These are phyloP conservation scores for Brachypterus glaber DNA, from an alignment of 2,888 invertebrate genomes.

Conservation along the genomic window DNA sequence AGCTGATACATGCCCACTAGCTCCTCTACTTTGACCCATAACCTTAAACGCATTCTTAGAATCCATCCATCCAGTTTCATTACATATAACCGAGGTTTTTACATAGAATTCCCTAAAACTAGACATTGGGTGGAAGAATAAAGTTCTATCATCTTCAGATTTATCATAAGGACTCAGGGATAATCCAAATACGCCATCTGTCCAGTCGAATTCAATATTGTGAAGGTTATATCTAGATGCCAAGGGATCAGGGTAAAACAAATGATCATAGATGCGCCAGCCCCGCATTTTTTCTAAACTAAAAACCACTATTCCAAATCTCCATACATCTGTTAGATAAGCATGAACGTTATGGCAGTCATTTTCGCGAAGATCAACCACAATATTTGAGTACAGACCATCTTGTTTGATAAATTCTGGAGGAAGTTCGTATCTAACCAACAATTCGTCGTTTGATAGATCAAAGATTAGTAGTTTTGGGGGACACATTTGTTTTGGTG, in stretches of 20 bases:
- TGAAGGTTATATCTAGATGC: constrained; percentile 66
- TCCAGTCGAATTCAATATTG: constrained; percentile 70
- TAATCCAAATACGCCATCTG: constrained; percentile 70
- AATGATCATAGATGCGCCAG: constrained; percentile 60
- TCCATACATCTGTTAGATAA: constrained; percentile 63
- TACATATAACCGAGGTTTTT: constrained; percentile 53
- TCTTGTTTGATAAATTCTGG: constrained; percentile 55
- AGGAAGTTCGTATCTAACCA: constrained; percentile 58
- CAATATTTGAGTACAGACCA: constrained; percentile 57
- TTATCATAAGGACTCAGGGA: constrained; percentile 52
- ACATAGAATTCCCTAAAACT: constrained; percentile 71
- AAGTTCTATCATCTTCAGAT: constrained; percentile 47
- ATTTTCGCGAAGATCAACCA: constrained; percentile 50
- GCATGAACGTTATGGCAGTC: constrained; percentile 56
- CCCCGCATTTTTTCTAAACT: constrained; percentile 49
- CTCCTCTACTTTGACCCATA: constrained; percentile 45
- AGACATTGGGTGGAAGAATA: constrained; percentile 76
- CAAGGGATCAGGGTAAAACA: constrained; percentile 63
- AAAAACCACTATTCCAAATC: constrained; percentile 36
- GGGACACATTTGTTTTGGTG: constrained; percentile 59
- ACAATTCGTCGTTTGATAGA: constrained; percentile 50
- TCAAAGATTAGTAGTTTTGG: constrained; percentile 67
- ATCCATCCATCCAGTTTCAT: constrained; percentile 45
- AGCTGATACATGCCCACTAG: constrained; percentile 61
- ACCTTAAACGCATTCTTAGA: constrained; percentile 34